Base-by-base conservation (phyloP, 1,140 invertebrate genomes). In the Latrodectus geometricus region DNA sequence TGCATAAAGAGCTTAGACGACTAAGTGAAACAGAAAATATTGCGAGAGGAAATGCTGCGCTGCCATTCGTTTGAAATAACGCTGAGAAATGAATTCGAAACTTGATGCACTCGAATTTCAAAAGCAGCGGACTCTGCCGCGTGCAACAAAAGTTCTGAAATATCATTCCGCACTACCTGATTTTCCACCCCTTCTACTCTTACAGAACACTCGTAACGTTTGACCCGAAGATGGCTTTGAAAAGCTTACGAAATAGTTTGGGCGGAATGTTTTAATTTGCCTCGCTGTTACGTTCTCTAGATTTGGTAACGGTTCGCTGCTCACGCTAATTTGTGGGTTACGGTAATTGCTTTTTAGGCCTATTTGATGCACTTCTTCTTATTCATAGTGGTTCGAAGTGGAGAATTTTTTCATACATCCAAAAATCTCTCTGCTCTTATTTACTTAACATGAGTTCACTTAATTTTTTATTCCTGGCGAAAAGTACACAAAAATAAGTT, bases 231-330 rank as follows among this genome's bases (percentile, higher is more conserved):
- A 12, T 69, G 35, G 50, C 73, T 75, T 73, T 82, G 50, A 82
- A 82, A 76, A 84, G 72, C 81, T 84, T 52, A 56, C 79, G 73
- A 76, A 84, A 84, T 84, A 75, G 17, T 68, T 76, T 76, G 68
- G 11, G 72, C 81, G 81, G 81, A 84, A 84, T 84, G 81, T 84
- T 84, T 84, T 84, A 84, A 84, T 84, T 84, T 84, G 81, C 81
- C 50, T 52, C 68, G 76, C 76, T 49, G 8, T 76, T 84, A 75
- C 56, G 81, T 17, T 15, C 73, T 61, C 66, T 12, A 81, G 79
- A 20, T 79, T 35, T 11, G n/a, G 68, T 21, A 70, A 75, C 61
- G 81, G 72, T 84, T 54, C n/a, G 73, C 35, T 84, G 73, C 72
- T 11, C 65, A 17, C 81, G 81, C 81, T 84, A 84, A 84, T 84